phyloP scores from a whole-genome alignment of 2,113 vertebrate species.

The Perca fluviatilis region DNA sequence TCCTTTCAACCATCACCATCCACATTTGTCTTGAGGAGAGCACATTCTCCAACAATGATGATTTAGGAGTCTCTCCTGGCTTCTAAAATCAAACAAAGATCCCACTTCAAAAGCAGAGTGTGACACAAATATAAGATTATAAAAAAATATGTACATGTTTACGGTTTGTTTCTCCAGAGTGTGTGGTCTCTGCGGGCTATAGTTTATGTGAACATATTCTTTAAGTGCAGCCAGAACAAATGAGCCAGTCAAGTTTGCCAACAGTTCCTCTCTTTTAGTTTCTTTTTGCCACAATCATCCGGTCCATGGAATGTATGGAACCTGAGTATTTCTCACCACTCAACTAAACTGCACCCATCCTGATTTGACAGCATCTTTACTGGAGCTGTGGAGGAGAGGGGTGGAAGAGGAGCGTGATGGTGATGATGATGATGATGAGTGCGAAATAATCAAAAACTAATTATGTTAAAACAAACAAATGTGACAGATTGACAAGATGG shows the following conservation, averaged over 20 bases:
- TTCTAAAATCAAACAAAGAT: slow-evolving; percentile 33
- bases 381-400: slow-evolving; percentile 70
- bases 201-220: slow-evolving; percentile 29
- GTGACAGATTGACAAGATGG: neutral
- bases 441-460: neutral
- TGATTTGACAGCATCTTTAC: slow-evolving; percentile 77
- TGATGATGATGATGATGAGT: slow-evolving; percentile 16
- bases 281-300: slow-evolving; percentile 48
- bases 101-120: slow-evolving; percentile 60
- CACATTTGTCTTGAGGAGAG: slow-evolving; percentile 6
- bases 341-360: slow-evolving; percentile 87
- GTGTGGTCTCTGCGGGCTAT: slow-evolving; percentile 45
- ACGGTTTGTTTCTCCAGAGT: slow-evolving; percentile 60
- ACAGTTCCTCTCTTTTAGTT: slow-evolving; percentile 39
- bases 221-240: slow-evolving; percentile 34
- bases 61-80: neutral
- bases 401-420: slow-evolving; percentile 17
- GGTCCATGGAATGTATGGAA: slow-evolving; percentile 79
- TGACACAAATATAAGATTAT: slow-evolving; percentile 1
- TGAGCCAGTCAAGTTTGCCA: slow-evolving; percentile 38
- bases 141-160: slow-evolving; percentile 52
- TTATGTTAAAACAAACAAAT: neutral
- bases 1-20: neutral
- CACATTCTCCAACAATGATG: neutral
- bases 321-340: slow-evolving; percentile 60